Evolutionary conservation across 2,888 invertebrate species (phyloP).

Genomic region (Anaspis maculata): DNA sequence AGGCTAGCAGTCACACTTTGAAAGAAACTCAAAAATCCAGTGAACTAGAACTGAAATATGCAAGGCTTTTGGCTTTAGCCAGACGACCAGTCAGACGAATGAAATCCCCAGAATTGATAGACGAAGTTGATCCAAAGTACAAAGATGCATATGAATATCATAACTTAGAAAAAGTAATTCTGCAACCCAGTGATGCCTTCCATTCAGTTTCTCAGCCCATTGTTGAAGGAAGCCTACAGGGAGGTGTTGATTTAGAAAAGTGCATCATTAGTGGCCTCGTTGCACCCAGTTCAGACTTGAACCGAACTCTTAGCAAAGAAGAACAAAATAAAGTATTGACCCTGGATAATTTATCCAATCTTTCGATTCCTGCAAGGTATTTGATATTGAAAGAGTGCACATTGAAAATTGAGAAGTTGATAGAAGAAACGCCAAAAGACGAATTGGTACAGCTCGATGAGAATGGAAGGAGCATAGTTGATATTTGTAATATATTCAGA

Average conservation of each 20-base stretch:
- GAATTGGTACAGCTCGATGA: conserved; percentile 23
- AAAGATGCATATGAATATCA: conserved; percentile 24
- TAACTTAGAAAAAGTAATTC: conserved; percentile 25
- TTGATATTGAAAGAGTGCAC: conserved; percentile 29
- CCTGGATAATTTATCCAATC: conserved; percentile 34
- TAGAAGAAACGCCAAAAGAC: conserved; percentile 17
- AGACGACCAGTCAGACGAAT: conserved; percentile 24
- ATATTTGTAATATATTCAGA: conserved; percentile 30
- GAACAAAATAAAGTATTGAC: conserved; percentile 29
- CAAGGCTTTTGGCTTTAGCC: conserved; percentile 27
- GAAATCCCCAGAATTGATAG: conserved; percentile 17
- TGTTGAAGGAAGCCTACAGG: conserved; percentile 21
- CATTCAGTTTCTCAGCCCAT: conserved; percentile 16
- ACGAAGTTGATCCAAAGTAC: conserved; percentile 20
- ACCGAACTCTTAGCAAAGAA: conserved; percentile 22
- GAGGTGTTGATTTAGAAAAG: conserved; percentile 31
- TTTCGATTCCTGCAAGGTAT: conserved; percentile 31
- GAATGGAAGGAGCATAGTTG: conserved; percentile 27
- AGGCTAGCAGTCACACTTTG: too few relatives aligned
- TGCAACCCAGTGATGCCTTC: conserved; percentile 24
- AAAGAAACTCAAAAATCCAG: too few relatives aligned
- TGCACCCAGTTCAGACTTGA: conserved; percentile 15
- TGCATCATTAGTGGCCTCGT: conserved; percentile 31
- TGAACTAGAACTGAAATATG: conserved; percentile 25
- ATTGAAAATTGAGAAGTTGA: conserved; percentile 24